Base-by-base conservation (phyloP, 1,140 invertebrate species). In the Limonius californicus region DNA sequence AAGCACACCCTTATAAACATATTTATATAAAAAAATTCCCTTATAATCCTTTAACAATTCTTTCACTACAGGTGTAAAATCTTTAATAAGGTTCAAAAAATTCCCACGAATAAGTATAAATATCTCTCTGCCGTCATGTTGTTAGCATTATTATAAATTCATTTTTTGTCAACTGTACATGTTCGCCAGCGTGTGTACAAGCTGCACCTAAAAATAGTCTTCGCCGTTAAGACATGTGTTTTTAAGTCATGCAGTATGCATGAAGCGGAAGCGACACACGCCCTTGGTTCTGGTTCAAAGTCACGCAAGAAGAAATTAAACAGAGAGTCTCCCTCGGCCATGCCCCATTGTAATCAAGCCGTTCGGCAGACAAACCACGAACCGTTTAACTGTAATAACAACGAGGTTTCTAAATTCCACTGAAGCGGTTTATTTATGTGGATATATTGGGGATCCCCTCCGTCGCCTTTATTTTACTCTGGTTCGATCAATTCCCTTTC, bases 221-320 rank as follows among this genome's bases (percentile, higher is more conserved):
- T 45, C 42, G 42, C 12, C 42, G 42, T 45, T 45, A 6, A 45
- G 42, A 45, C 42, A 45, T 18, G 16, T 45, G 42, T 45, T 45
- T 45, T 45, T 45, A 45, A 15, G 42, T 45, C 42, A 45, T 45
- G 42, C 42, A 45, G 16, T n/a, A 18, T 45, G 42, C 42, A 45
- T 45, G 42, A 45, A 45, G 12, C 42, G 42, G 42, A 45, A 45
- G 42, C 14, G 42, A 45, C 16, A 45, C 42, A 45, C 42, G 42
- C 42, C 42, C 42, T 45, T 45, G 42, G 42, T 45, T 45, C 42
- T 45, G 42, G 3, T 45, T 18, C 42, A 45, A 45, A 45, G 42
- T 45, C n/a, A 45, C 42, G 42, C 42, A 45, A 45, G 42, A 45
- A 45, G 42, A 12, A 45, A 45, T 45, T 45, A 45, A 4, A 45